These are phyloP conservation scores for Rhinichthys klamathensis DNA, from an alignment of 2,113 vertebrate genomes.

Conservation along the genomic window DNA sequence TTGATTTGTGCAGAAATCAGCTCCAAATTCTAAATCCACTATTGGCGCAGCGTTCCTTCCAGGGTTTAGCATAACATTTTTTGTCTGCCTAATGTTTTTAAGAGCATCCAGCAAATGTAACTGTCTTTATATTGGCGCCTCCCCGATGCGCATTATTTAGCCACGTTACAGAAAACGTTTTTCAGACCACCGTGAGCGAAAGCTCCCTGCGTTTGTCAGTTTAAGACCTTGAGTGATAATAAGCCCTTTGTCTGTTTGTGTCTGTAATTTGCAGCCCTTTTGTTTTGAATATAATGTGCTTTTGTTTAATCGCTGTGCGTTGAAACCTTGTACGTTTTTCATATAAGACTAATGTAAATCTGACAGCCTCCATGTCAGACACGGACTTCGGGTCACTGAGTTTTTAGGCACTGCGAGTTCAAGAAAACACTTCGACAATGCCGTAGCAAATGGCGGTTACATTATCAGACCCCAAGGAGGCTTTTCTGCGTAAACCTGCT, in stretches of 20 bases:
- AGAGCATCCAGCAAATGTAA: slow-evolving; percentile 30
- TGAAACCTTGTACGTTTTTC: slow-evolving; percentile 19
- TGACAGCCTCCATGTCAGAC: neutral
- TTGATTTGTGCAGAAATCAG: slow-evolving; percentile 51
- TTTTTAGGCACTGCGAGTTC: slow-evolving; percentile 9
- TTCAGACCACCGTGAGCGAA: slow-evolving; percentile 21
- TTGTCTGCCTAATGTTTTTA: slow-evolving; percentile 38
- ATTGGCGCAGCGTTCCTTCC: slow-evolving; percentile 30
- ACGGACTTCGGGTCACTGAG: neutral
- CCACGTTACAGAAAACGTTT: neutral
- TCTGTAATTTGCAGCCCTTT: neutral
- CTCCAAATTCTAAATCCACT: slow-evolving; percentile 41
- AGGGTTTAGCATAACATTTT: slow-evolving; percentile 13
- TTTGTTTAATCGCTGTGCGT: neutral
- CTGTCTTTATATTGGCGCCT: slow-evolving; percentile 30
- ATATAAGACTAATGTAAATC: slow-evolving; percentile 24
- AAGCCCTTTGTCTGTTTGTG: slow-evolving; percentile 8
- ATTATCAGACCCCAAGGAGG: slow-evolving; percentile 49
- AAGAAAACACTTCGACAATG: slow-evolving; percentile 36
- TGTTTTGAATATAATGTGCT: slow-evolving; percentile 16
- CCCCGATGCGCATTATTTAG: neutral
- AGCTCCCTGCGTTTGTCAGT: neutral
- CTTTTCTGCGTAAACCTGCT: slow-evolving; percentile 52
- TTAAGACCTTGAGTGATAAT: slow-evolving; percentile 29
- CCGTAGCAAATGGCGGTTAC: slow-evolving; percentile 49